Evolutionary conservation across 2,888 invertebrate species (phyloP).

Genomic region (Microplitis manilae): DNA sequence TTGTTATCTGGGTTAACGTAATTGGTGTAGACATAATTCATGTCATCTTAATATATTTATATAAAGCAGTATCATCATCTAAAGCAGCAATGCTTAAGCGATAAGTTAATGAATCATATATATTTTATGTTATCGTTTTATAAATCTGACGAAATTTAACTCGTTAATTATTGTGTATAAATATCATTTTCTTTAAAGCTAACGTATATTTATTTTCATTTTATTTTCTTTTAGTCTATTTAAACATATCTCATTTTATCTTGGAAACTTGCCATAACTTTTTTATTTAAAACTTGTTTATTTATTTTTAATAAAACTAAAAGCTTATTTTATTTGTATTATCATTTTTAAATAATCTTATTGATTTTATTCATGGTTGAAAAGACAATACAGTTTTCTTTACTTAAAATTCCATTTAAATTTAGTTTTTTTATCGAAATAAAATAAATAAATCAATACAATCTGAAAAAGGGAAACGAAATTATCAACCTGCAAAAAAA

Average conservation of each 20-base stretch:
- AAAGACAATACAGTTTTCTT: conserved; percentile 8
- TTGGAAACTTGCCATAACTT: conserved; percentile 3
- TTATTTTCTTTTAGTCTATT: conserved; percentile 18
- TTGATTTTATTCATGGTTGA: not conserved
- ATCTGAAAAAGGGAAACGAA: too few species aligned
- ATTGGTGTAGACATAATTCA: conserved; percentile 54
- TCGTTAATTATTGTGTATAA: conserved; percentile 9
- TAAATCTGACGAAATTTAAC: conserved; percentile 51
- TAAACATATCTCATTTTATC: not conserved
- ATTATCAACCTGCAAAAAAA: too few species aligned
- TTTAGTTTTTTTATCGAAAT: too few species aligned
- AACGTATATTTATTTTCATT: not conserved
- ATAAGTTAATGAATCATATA: conserved; percentile 50
- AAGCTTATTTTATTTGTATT: conserved; percentile 17
- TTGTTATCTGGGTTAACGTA: conserved; percentile 61
- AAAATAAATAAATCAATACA: too few species aligned
- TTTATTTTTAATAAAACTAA: not conserved
- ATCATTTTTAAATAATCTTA: not conserved
- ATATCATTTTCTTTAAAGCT: conserved; percentile 31
- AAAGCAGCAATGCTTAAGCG: conserved; percentile 23
- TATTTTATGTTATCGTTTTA: conserved; percentile 54
- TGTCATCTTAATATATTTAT: conserved; percentile 43
- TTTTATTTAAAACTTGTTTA: not conserved
- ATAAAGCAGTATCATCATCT: not conserved
- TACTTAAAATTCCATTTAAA: too few species aligned